phyloP scores from a whole-genome alignment of 2,888 invertebrate genomes.

The Epinotia bilunana region DNA sequence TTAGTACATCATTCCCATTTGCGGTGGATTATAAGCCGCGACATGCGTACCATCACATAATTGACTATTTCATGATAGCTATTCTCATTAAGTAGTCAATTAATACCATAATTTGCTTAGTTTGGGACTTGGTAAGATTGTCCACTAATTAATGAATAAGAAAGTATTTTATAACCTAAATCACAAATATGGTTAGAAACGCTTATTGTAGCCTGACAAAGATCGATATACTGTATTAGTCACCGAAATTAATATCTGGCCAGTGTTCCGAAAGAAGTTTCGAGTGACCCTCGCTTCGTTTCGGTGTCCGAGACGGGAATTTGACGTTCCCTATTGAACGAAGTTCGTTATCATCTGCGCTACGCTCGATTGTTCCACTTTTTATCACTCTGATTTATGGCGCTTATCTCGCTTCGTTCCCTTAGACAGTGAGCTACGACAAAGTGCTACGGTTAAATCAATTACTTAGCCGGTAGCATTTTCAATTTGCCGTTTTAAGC shows the following conservation, averaged over 20 bases:
- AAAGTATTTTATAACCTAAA: no score
- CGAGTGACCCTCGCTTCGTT: constrained; percentile 7
- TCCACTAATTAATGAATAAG: no score
- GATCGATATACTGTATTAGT: neutral
- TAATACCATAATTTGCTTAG: no score
- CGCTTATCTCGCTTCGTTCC: constrained; percentile 66
- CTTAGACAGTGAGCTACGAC: constrained; percentile 65
- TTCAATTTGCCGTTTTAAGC: constrained; percentile 68
- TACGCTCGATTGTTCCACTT: constrained; percentile 57
- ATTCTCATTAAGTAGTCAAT: no score
- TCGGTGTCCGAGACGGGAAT: constrained; percentile 27
- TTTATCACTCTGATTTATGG: constrained; percentile 76
- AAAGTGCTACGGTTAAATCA: constrained; percentile 70
- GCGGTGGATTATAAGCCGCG: no score
- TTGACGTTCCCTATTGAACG: constrained; percentile 44
- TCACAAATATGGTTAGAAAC: no score
- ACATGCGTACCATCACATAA: no score
- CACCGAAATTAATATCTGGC: neutral
- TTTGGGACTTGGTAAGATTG: no score
- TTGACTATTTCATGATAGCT: no score
- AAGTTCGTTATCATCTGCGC: constrained; percentile 49
- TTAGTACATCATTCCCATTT: no score
- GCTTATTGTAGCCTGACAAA: no score
- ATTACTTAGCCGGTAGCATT: constrained; percentile 66
- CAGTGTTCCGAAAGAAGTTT: constrained; percentile 1